Conservation (phyloP, 37 sponge, comb jelly and placozoan genomes). For the Oscarella lobularis region DNA sequence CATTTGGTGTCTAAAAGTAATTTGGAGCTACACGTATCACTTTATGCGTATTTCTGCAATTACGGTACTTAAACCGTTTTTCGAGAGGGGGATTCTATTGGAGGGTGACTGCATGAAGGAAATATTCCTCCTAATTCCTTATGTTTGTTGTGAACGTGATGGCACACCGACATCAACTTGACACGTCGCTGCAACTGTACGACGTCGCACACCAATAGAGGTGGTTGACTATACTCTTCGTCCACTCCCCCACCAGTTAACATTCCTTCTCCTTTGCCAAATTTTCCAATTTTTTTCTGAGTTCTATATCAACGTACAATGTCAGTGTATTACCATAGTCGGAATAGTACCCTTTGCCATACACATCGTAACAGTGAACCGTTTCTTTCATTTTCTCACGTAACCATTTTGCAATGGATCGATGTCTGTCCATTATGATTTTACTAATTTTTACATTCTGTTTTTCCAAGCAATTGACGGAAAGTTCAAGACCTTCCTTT, state of each 20-base stretch:
- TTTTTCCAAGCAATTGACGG: not conserved
- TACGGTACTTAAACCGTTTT: too few relatives aligned
- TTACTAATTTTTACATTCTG: not conserved
- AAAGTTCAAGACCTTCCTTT: not conserved
- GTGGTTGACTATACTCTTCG: constrained; percentile 33
- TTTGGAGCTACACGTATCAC: too few relatives aligned
- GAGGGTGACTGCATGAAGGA: constrained; percentile 14
- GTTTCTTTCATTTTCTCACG: not conserved
- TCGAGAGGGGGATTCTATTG: too few relatives aligned
- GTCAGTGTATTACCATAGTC: not conserved
- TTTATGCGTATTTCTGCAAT: too few relatives aligned
- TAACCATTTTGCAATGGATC: not conserved
- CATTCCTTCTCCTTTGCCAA: constrained; percentile 34
- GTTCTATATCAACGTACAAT: not conserved
- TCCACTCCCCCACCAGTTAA: constrained; percentile 21
- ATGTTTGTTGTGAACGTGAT: constrained; percentile 42
- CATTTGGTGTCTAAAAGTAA: constrained; percentile 32
- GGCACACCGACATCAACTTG: constrained; percentile 39
- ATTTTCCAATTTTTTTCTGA: constrained; percentile 13
- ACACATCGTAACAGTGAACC: not conserved
- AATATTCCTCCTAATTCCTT: not conserved
- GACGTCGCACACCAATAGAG: constrained; percentile 49
- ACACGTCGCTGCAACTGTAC: constrained; percentile 23
- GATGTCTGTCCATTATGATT: not conserved
- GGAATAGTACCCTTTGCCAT: not conserved